Evolutionary conservation across 2,797 vertebrate genomes (phyloP), one percentile per base, ranked within the genome.

Genomic region (Momotus momota): DNA sequence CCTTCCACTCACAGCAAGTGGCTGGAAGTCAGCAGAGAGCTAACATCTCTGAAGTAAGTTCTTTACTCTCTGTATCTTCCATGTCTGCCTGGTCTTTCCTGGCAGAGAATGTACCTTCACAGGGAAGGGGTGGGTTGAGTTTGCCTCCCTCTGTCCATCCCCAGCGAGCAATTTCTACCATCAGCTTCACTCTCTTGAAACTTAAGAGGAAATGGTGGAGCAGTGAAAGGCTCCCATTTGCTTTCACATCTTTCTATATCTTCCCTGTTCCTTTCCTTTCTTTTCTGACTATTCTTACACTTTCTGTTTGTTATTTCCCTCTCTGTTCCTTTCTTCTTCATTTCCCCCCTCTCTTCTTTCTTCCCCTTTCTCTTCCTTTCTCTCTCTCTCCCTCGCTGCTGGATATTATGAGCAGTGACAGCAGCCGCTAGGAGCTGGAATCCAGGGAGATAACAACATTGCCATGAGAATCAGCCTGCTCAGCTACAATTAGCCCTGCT

Each of bases 401-500:
- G 88, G 75, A 54, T 96, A 92, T 96, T 94, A 71, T 86, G 79
- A 94, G 86, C 87, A 95, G 73, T 57, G 87, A 87, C 88, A 96
- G 95, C 93, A 95, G 86, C 65, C 7, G 2, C 93, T 87, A 85
- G 90, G 94, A 95, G 84, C 79, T 92, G 96, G 94, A 96, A 97
- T 97, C 92, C 74, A 41, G 90, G 71, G 58, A 95, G 95, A 96
- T 96, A 95, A 96, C 88, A 94, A 81, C 86, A 79, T 26, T 94
- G 88, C 79, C 91, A 89, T 45, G 83, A 94, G 89, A 94, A 95
- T 79, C 83, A 49, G 86, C 49, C 86, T 86, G 90, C 82, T 83
- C 74, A n/a, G 93, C 89, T 66, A 96, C 94, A 96, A 95, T 97
- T 97, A 97, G 95, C 91, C 83, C 86, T 54, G 83, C 67, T 93